These are phyloP conservation scores for Drosophila anomalata DNA, from an alignment of 2,888 invertebrate genomes.

Conservation along the genomic window DNA sequence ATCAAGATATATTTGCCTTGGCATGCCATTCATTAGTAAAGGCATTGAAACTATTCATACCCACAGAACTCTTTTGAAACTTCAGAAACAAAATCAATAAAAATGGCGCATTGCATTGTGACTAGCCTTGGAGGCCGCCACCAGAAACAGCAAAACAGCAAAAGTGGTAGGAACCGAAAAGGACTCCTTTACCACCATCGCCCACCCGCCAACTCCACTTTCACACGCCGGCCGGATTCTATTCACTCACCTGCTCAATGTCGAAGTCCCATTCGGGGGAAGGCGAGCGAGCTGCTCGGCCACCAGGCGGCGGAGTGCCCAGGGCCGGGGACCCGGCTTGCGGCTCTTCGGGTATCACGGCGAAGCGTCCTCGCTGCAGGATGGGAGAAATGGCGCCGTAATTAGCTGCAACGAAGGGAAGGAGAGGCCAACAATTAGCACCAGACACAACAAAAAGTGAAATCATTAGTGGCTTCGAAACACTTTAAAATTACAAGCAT, in stretches of 20 bases:
- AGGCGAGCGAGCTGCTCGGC: conserved; percentile 79
- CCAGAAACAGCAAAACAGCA: conserved; percentile 14
- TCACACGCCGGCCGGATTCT: conserved; percentile 6
- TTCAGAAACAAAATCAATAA: conserved; percentile 64
- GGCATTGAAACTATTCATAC: no score
- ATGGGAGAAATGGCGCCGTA: conserved; percentile 84
- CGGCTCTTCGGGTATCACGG: conserved; percentile 85
- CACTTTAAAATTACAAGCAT: neutral
- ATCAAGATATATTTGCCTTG: conserved; percentile 6
- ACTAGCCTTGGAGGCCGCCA: conserved; percentile 44
- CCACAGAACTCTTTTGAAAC: conserved; percentile 40
- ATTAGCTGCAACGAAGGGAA: conserved; percentile 75
- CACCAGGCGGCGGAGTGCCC: conserved; percentile 73
- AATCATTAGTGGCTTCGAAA: neutral
- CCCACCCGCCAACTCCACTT: conserved; percentile 6
- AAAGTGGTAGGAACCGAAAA: neutral
- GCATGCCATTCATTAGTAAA: neutral
- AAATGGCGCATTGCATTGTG: conserved; percentile 69
- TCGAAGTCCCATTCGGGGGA: conserved; percentile 84
- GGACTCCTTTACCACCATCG: neutral
- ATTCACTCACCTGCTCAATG: conserved; percentile 82
- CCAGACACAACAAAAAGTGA: neutral
- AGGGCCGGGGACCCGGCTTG: conserved; percentile 82
- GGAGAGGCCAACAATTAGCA: conserved; percentile 14
- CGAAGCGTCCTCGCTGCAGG: conserved; percentile 83